Evolutionary conservation across 1,140 invertebrate genomes (phyloP).

Genomic region (Caenorhabditis elegans): WBcel235 BX284605.5:11766001-11766500

Average conservation of each 20-base stretch:
- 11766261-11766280: too few relatives aligned
- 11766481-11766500: too few relatives aligned
- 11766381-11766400: too few relatives aligned
- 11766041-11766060: conserved; percentile 62
- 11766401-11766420: too few relatives aligned
- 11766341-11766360: too few relatives aligned
- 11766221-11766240: conserved; percentile 28
- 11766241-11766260: not conserved
- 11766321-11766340: too few relatives aligned
- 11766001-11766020: conserved; percentile 86
- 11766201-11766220: conserved; percentile 48
- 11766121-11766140: conserved; percentile 70
- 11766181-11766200: conserved; percentile 61
- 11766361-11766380: too few relatives aligned
- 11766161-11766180: conserved; percentile 51
- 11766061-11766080: conserved; percentile 55
- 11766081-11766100: conserved; percentile 46
- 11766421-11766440: too few relatives aligned
- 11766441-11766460: too few relatives aligned
- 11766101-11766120: conserved; percentile 12
- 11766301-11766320: too few relatives aligned
- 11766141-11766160: conserved; percentile 68
- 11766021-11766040: conserved; percentile 75
- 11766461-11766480: too few relatives aligned
- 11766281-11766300: too few relatives aligned